Evolutionary conservation across 2,113 vertebrate genomes (phyloP).

Genomic region (Talpa occidentalis): DNA sequence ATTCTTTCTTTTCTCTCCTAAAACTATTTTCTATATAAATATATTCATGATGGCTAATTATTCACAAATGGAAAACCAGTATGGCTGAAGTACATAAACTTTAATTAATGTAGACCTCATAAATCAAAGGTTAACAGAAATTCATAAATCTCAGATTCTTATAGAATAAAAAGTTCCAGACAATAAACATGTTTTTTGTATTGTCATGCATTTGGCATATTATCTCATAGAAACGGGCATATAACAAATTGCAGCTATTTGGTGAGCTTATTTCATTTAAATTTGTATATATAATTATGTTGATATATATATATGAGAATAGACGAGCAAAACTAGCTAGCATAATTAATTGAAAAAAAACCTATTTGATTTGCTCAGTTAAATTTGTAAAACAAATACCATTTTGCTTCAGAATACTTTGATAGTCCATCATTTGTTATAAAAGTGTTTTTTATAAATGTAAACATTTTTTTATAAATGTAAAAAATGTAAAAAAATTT

Average conservation of each 20-base stretch:
- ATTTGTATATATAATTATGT: not conserved
- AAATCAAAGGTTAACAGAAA: conserved; percentile 31
- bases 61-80: conserved; percentile 37
- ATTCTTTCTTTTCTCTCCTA: not conserved
- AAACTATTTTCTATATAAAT: conserved; percentile 43
- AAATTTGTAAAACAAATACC: not conserved
- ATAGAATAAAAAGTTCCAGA: conserved; percentile 18
- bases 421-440: not conserved
- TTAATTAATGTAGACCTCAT: conserved; percentile 19
- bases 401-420: not conserved
- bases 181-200: not conserved
- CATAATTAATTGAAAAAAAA: conserved; percentile 3
- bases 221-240: not conserved
- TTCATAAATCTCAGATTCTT: not conserved
- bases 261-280: conserved; percentile 22
- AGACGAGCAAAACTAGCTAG: not conserved
- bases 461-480: conserved; percentile 22
- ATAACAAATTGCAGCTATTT: not conserved
- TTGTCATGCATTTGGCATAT: not conserved
- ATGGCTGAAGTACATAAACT: not conserved
- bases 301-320: conserved; percentile 18
- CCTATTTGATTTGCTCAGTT: not conserved
- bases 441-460: conserved; percentile 1
- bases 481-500: too few relatives aligned
- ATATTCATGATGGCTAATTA: conserved; percentile 8